Conservation (phyloP, 2,888 invertebrate species). For the Microctonus aethiopoides region DNA sequence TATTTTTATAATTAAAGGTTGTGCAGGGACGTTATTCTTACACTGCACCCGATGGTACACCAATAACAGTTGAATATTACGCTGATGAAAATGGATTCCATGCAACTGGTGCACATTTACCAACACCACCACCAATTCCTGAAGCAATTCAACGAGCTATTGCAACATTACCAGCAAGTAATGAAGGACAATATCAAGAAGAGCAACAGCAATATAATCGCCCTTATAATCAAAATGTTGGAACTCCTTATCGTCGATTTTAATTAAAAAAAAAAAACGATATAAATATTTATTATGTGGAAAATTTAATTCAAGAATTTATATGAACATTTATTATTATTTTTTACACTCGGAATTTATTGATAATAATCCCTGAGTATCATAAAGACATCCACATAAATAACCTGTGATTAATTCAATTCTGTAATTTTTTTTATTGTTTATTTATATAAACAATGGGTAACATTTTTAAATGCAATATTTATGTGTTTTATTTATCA, state of each 20-base stretch:
- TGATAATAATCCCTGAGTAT: conserved; percentile 15
- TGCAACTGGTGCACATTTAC: conserved; percentile 81
- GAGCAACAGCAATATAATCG: conserved; percentile 49
- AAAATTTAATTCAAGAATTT: neutral
- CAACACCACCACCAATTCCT: conserved; percentile 82
- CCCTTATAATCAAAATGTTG: conserved; percentile 49
- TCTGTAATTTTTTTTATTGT: conserved; percentile 27
- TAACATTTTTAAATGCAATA: neutral
- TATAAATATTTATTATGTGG: no score
- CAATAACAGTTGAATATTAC: conserved; percentile 77
- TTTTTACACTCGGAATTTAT: neutral
- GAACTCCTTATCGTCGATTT: conserved; percentile 43
- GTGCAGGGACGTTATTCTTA: conserved; percentile 83
- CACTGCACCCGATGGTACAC: conserved; percentile 79
- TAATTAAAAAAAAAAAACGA: no score
- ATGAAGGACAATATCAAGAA: conserved; percentile 58
- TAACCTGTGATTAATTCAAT: conserved; percentile 42
- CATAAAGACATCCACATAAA: conserved; percentile 13
- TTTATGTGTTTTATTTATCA: no score
- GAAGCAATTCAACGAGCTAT: conserved; percentile 76
- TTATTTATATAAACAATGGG: no score
- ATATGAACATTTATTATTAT: neutral
- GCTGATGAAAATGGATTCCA: conserved; percentile 85
- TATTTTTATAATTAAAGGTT: conserved; percentile 68
- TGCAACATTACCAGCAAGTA: conserved; percentile 66